phyloP scores from a whole-genome alignment of 2,888 invertebrate genomes.

The Pseudolycoriella hygida region DNA sequence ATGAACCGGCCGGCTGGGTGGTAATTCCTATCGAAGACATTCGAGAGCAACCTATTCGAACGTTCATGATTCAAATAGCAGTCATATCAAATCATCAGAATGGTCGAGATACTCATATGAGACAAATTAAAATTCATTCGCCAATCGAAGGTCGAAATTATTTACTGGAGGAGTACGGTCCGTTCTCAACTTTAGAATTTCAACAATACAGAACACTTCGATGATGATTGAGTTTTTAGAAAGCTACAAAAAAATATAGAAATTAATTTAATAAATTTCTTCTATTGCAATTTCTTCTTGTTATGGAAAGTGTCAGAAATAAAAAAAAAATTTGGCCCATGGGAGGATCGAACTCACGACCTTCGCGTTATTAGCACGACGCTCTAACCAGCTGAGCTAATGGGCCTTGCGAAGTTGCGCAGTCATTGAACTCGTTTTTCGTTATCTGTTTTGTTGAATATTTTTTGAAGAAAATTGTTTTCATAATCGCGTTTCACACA shows the following conservation, averaged over 20 bases:
- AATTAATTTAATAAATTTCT: too few relatives aligned
- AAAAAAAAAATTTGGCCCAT: conserved; percentile 9
- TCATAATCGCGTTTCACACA: too few relatives aligned
- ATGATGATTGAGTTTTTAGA: too few relatives aligned
- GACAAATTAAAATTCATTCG: conserved; percentile 91
- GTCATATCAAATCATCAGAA: conserved; percentile 97
- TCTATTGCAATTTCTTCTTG: too few relatives aligned
- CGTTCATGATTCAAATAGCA: conserved; percentile 93
- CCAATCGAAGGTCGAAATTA: conserved; percentile 41
- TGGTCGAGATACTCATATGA: conserved; percentile 94
- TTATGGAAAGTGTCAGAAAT: too few relatives aligned
- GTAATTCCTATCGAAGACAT: conserved; percentile 81
- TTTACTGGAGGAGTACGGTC: conserved; percentile 50
- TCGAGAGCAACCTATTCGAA: conserved; percentile 71
- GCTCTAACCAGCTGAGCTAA: conserved; percentile 10
- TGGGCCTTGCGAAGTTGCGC: too few relatives aligned
- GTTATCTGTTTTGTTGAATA: too few relatives aligned
- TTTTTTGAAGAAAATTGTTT: too few relatives aligned
- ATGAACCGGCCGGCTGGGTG: conserved; percentile 95
- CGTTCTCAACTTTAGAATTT: conserved; percentile 66
- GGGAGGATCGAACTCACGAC: conserved; percentile 13
- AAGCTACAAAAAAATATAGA: too few relatives aligned
- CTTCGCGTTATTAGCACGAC: conserved; percentile 12
- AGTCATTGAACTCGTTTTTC: too few relatives aligned
- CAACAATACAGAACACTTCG: conserved; percentile 68